Conservation (phyloP, 2,797 vertebrate species). For the Lacerta bilineata region DNA sequence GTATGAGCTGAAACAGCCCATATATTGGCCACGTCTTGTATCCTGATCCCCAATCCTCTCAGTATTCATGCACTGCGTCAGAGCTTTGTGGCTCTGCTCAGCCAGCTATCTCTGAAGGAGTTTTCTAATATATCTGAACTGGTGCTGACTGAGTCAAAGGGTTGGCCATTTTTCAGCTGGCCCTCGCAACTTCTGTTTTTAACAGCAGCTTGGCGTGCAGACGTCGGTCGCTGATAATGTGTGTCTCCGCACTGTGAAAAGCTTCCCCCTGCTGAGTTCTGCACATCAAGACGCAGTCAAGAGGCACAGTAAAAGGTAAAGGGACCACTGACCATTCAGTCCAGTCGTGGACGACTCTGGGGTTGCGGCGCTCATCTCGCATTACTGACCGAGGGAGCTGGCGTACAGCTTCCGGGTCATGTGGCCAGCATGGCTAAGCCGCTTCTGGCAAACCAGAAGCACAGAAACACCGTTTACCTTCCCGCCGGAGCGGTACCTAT, state of each 20-base stretch:
- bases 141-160: background rate
- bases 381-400: too few species aligned
- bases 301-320: too few species aligned
- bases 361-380: too few species aligned
- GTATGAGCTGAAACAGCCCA: background rate
- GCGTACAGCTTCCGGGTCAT: too few species aligned
- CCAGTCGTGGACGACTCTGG: too few species aligned
- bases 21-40: background rate
- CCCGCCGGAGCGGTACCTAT: too few species aligned
- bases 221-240: background rate
- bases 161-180: slow-evolving; percentile 10
- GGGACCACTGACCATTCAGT: too few species aligned
- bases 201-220: background rate
- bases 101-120: background rate
- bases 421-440: too few species aligned
- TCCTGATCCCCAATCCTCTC: background rate
- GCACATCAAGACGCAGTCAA: background rate
- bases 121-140: background rate
- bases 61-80: background rate
- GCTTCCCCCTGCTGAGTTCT: slow-evolving; percentile 13
- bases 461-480: too few species aligned
- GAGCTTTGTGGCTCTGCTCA: background rate
- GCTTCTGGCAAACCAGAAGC: too few species aligned
- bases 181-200: background rate
- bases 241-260: background rate